Percentiles rank a stretch among this genome's conserved stretches.
phyloP scores from a whole-genome alignment of 2,888 invertebrate genomes.

The Ecdyonurus torrentis region DNA sequence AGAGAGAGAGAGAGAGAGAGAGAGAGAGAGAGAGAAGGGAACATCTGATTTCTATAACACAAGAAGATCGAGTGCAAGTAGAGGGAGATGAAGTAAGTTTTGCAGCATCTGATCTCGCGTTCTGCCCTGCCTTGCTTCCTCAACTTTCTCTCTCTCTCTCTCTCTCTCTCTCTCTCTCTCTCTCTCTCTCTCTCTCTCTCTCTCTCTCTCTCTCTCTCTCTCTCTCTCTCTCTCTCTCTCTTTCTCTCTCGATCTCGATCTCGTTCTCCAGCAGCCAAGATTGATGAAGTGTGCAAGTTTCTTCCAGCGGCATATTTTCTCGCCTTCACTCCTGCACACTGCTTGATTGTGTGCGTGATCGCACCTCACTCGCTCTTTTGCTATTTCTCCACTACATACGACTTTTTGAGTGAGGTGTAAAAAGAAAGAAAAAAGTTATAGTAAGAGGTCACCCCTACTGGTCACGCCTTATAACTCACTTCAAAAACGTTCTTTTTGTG shows the following conservation, averaged over 20 bases:
- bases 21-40: too few species aligned
- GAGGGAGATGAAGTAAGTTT: background rate
- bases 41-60: background rate
- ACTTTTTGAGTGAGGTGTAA: background rate
- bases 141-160: background rate
- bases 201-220: too few species aligned
- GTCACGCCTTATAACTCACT: background rate
- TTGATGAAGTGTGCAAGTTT: background rate
- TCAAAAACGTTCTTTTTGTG: background rate
- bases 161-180: background rate
- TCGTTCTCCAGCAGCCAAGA: background rate
- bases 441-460: background rate
- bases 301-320: background rate
- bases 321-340: background rate
- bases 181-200: background rate
- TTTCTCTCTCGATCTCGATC: too few species aligned
- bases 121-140: background rate
- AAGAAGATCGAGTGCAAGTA: background rate
- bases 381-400: too few species aligned
- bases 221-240: too few species aligned
- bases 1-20: too few species aligned
- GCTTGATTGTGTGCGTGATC: background rate
- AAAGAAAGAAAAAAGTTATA: too few species aligned
- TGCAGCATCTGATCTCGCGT: background rate
- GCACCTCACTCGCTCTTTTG: background rate